phyloP scores from a whole-genome alignment of 35 echinoderm and acorn worm species.

The Apostichopus japonicus region DNA sequence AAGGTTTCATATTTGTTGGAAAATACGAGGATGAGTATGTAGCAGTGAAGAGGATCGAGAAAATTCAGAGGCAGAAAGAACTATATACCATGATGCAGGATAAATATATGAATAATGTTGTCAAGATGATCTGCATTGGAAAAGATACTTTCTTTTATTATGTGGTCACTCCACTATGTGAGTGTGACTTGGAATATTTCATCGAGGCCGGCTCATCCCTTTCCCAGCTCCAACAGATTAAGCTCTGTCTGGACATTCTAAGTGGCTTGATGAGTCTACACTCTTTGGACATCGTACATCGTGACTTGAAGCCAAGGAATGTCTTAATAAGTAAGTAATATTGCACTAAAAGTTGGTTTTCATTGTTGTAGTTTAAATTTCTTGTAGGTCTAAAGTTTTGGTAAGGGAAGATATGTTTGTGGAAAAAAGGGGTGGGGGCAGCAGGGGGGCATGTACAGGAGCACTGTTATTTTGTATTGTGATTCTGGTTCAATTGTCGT shows the following conservation, averaged over 20 bases:
- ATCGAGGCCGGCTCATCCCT: neutral
- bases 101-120: neutral
- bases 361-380: neutral
- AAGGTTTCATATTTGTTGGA: neutral
- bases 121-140: slow-evolving; percentile 26
- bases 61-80: neutral
- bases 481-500: no score
- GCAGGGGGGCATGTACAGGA: no score
- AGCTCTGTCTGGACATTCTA: slow-evolving; percentile 24
- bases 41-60: neutral
- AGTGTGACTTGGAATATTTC: neutral
- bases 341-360: neutral
- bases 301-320: neutral
- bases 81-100: neutral
- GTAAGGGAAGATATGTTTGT: no score
- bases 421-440: no score
- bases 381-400: neutral
- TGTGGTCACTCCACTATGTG: slow-evolving; percentile 32
- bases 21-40: neutral
- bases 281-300: slow-evolving; percentile 11
- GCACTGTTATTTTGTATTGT: no score
- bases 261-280: neutral
- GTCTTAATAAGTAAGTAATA: slow-evolving; percentile 7
- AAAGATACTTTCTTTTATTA: neutral
- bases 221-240: neutral